Percentiles rank a stretch among this genome's conserved stretches.
These are phyloP conservation scores for Pseudomugil tenellus DNA, from an alignment of 2,797 vertebrate species.

Conservation along the genomic window DNA sequence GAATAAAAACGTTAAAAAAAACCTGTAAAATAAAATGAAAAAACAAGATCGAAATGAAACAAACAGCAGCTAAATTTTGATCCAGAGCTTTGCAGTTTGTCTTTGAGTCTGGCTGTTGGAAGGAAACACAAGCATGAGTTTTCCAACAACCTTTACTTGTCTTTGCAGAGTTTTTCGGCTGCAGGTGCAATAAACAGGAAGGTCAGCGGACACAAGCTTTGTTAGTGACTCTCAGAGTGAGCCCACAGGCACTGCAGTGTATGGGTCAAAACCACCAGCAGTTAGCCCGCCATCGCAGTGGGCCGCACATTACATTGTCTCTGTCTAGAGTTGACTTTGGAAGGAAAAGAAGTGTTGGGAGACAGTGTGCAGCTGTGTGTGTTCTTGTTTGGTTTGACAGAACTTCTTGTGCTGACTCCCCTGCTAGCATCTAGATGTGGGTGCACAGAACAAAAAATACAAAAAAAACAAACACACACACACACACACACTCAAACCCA, in stretches of 20 bases:
- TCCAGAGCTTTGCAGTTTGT: constrained; percentile 29
- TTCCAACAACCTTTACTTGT: constrained; percentile 49
- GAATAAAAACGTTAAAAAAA: constrained; percentile 30
- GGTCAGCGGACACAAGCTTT: constrained; percentile 56
- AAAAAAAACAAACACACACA: neutral
- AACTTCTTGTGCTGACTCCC: constrained; percentile 28
- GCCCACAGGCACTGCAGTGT: constrained; percentile 35
- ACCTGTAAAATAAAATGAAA: neutral
- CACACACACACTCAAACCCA: constrained; percentile 1
- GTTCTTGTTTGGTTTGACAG: constrained; percentile 14
- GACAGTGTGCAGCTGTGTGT: constrained; percentile 53
- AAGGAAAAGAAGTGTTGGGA: constrained; percentile 22
- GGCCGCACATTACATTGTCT: constrained; percentile 22
- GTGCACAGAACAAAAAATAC: constrained; percentile 8
- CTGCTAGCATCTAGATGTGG: constrained; percentile 46
- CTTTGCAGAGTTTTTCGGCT: constrained; percentile 25
- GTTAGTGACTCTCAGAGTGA: constrained; percentile 44
- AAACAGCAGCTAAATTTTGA: constrained; percentile 58
- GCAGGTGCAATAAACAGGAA: constrained; percentile 65
- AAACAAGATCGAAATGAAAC: constrained; percentile 58
- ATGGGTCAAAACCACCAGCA: constrained; percentile 29
- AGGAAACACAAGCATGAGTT: constrained; percentile 34
- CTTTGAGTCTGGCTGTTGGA: constrained; percentile 61
- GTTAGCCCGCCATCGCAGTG: constrained; percentile 33
- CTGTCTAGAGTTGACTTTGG: constrained; percentile 66